Conservation (phyloP, 2,113 vertebrate species). For the Rhegmatorhina hoffmannsi region DNA sequence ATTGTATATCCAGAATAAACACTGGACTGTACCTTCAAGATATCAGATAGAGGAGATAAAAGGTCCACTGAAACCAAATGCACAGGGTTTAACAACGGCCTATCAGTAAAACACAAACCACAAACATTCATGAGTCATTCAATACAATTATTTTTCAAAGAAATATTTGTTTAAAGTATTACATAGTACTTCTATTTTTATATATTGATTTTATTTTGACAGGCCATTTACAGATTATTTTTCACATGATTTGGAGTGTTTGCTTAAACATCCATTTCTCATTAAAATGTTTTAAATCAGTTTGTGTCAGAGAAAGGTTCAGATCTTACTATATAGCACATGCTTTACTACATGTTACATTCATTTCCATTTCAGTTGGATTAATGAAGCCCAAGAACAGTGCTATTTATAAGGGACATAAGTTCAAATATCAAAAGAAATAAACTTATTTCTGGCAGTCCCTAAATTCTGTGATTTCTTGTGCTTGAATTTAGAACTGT, state of each 20-base stretch:
- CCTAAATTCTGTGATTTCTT: not conserved
- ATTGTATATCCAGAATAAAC: slow-evolving; percentile 2
- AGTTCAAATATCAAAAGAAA: not conserved
- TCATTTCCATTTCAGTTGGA: not conserved
- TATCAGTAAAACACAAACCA: not conserved
- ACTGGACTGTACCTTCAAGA: not conserved
- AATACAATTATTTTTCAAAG: not conserved
- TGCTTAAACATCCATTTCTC: not conserved
- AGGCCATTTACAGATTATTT: not conserved
- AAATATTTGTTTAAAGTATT: not conserved
- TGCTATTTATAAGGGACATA: not conserved
- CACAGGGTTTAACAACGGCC: not conserved
- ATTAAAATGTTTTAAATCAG: slow-evolving; percentile 12
- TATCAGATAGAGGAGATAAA: not conserved
- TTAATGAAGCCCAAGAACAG: not conserved
- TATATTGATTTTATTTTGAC: not conserved
- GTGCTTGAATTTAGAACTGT: not conserved
- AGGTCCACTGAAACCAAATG: not conserved
- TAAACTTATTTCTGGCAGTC: not conserved
- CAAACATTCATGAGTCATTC: not conserved
- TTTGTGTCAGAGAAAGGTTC: not conserved
- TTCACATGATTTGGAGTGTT: not conserved
- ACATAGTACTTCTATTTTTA: not conserved
- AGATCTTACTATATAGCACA: not conserved
- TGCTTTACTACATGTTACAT: not conserved